Evolutionary conservation across 2,888 invertebrate genomes (phyloP).

Genomic region (Hymenopus coronatus): DNA sequence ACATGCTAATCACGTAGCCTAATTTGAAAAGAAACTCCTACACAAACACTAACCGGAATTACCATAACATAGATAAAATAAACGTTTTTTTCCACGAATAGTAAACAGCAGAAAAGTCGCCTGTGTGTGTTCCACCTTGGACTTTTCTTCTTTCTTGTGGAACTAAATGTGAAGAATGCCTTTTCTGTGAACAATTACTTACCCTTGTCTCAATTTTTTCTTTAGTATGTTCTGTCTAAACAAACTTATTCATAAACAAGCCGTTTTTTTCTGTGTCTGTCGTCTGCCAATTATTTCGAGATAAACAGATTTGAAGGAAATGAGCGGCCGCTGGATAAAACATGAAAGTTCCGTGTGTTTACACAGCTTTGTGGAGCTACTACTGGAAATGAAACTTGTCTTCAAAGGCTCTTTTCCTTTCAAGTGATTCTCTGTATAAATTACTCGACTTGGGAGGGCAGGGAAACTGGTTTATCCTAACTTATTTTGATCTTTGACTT

Average conservation of each 20-base stretch:
- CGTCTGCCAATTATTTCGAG: background rate
- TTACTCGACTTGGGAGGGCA: background rate
- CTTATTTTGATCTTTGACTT: background rate
- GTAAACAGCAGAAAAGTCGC: too few relatives aligned
- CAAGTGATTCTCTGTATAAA: background rate
- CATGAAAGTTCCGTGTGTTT: background rate
- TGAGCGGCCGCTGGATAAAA: background rate
- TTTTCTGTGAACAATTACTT: too few relatives aligned
- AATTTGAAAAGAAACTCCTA: too few relatives aligned
- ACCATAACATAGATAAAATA: too few relatives aligned
- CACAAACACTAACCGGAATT: too few relatives aligned
- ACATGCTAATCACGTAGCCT: too few relatives aligned
- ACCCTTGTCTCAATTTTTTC: too few relatives aligned
- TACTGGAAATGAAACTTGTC: background rate
- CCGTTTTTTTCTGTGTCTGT: background rate
- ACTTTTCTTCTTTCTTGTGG: too few relatives aligned
- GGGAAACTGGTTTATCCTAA: background rate
- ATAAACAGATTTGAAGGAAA: background rate
- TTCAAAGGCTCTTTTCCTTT: background rate
- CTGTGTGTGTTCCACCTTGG: too few relatives aligned
- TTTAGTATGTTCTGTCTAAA: background rate
- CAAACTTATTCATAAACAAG: background rate
- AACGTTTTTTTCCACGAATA: too few relatives aligned
- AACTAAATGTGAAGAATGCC: too few relatives aligned
- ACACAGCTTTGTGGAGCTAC: background rate